Conservation (phyloP, 2,113 vertebrate species). For the Lampris incognitus region DNA sequence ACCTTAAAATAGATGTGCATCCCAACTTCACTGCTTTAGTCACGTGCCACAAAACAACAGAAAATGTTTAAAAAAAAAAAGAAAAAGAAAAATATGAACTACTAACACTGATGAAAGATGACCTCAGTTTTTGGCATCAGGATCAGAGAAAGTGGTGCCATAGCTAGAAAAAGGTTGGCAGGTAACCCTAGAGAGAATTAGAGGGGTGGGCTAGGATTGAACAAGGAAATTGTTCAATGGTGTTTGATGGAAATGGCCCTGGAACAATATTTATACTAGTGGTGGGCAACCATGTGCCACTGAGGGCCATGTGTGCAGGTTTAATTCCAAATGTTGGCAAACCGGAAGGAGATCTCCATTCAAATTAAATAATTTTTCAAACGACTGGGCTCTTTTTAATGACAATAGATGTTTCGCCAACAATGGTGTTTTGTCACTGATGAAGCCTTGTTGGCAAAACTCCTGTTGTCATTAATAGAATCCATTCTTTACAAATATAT, state of each 20-base stretch:
- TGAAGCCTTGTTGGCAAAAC: too few relatives aligned
- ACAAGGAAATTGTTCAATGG: not conserved
- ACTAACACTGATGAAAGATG: slow-evolving; percentile 36
- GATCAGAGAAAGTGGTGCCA: not conserved
- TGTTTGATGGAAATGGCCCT: not conserved
- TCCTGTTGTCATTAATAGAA: too few relatives aligned
- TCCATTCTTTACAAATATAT: too few relatives aligned
- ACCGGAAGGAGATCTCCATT: too few relatives aligned
- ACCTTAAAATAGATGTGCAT: slow-evolving; percentile 42
- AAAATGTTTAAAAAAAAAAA: slow-evolving; percentile 23
- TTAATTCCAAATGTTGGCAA: too few relatives aligned
- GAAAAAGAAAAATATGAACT: slow-evolving; percentile 7
- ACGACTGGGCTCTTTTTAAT: too few relatives aligned
- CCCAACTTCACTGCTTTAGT: slow-evolving; percentile 49
- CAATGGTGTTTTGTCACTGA: too few relatives aligned
- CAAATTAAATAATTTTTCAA: too few relatives aligned
- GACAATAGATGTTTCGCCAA: too few relatives aligned
- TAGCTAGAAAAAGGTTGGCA: not conserved
- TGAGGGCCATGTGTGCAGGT: too few relatives aligned
- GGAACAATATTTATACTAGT: not conserved
- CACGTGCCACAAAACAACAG: slow-evolving; percentile 40
- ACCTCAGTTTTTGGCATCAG: not conserved
- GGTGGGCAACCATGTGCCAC: too few relatives aligned
- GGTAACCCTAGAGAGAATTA: not conserved
- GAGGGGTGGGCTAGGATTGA: not conserved